Evolutionary conservation across 2,797 vertebrate species (phyloP).

Genomic region (Spatula versicolor): DNA sequence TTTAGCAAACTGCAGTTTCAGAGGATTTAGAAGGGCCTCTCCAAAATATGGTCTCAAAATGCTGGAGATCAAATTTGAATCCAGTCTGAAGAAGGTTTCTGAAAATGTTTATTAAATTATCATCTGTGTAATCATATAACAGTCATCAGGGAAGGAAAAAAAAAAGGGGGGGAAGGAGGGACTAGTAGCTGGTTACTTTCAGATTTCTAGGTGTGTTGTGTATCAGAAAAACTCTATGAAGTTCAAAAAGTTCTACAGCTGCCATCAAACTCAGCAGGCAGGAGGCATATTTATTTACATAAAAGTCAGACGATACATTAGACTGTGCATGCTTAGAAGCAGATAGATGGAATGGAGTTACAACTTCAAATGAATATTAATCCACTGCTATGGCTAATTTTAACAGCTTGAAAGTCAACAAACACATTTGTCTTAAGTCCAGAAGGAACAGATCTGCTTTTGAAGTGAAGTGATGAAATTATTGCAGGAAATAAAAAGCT

Average conservation of each 20-base stretch:
- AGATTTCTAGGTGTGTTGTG: not conserved
- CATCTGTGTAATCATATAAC: not conserved
- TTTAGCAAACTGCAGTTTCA: not conserved
- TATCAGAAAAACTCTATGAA: not conserved
- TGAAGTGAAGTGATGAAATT: constrained; percentile 56
- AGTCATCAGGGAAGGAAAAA: not conserved
- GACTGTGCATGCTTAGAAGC: not conserved
- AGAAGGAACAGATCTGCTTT: constrained; percentile 26
- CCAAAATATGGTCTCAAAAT: not conserved
- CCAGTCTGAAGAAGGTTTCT: not conserved
- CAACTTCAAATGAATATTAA: constrained; percentile 58
- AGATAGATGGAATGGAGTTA: constrained; percentile 31
- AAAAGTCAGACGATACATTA: constrained; percentile 42
- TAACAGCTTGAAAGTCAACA: constrained; percentile 60
- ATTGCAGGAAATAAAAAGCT: constrained; percentile 47
- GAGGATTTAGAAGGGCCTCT: not conserved
- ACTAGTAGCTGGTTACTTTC: not conserved
- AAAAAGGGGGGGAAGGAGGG: not conserved
- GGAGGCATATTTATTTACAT: constrained; percentile 55
- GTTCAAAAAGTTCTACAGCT: not conserved
- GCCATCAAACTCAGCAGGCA: not conserved
- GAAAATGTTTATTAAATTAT: not conserved
- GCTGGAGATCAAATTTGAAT: not conserved
- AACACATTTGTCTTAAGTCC: constrained; percentile 45
- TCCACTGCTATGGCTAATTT: constrained; percentile 37